These are phyloP conservation scores for Xylocopa sonorina DNA, from an alignment of 1,140 invertebrate genomes.

Conservation along the genomic window DNA sequence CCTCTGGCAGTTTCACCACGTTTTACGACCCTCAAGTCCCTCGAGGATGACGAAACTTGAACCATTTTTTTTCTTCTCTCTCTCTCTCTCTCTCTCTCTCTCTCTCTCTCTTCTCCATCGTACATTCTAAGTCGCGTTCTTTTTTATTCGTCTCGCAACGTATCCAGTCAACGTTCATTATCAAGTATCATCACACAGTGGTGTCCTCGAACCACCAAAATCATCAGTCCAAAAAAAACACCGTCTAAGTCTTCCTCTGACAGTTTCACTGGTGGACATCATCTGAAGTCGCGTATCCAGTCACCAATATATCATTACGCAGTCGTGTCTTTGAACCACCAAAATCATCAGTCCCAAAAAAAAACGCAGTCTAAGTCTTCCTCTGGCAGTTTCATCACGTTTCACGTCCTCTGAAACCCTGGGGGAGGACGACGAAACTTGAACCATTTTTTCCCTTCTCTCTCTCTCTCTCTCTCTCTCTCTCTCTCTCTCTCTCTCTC, in stretches of 20 bases:
- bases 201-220: not conserved
- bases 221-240: too few relatives aligned
- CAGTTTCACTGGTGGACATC: not conserved
- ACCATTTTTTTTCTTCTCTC: not conserved
- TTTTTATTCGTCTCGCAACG: conserved; percentile 45
- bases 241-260: not conserved
- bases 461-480: not conserved
- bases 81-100: not conserved
- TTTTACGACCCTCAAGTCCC: not conserved
- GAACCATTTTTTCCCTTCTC: not conserved
- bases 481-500: too few relatives aligned
- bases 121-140: conserved; percentile 5
- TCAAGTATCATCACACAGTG: not conserved
- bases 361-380: not conserved
- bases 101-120: not conserved
- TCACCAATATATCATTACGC: not conserved
- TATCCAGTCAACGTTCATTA: conserved; percentile 9
- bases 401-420: not conserved
- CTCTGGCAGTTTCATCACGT: not conserved
- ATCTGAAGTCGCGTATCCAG: too few relatives aligned
- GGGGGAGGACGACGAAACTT: conserved; percentile 4
- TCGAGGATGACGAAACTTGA: conserved; percentile 1
- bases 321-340: not conserved
- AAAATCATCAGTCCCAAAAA: not conserved
- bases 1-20: not conserved